phyloP scores from a whole-genome alignment of 2,888 invertebrate genomes.

The Drosophila maculinotata region DNA sequence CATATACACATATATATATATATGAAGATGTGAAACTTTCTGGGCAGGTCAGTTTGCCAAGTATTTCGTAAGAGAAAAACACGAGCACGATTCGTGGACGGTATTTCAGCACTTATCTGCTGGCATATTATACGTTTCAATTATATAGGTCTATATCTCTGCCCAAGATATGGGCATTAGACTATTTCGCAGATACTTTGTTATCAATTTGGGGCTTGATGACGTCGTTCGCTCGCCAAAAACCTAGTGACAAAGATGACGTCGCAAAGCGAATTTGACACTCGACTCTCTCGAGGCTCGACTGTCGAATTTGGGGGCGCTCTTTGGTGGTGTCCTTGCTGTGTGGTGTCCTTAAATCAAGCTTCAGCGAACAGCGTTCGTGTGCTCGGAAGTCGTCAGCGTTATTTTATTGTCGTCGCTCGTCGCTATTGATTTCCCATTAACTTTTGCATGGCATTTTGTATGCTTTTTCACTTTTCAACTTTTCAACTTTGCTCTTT shows the following conservation, averaged over 20 bases:
- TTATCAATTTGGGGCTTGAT: slow-evolving; percentile 33
- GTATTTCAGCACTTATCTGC: too few species aligned
- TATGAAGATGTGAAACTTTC: too few species aligned
- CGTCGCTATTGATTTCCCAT: slow-evolving; percentile 66
- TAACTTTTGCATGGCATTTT: slow-evolving; percentile 68
- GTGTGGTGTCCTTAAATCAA: slow-evolving; percentile 34
- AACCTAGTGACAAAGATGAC: too few species aligned
- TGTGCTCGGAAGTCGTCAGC: slow-evolving; percentile 27
- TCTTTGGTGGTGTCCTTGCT: slow-evolving; percentile 2
- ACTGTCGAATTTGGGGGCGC: too few species aligned
- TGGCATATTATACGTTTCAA: too few species aligned
- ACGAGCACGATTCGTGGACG: too few species aligned
- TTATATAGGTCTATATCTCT: slow-evolving; percentile 6
- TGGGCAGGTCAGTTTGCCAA: too few species aligned
- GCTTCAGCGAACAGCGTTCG: slow-evolving; percentile 15
- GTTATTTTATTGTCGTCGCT: slow-evolving; percentile 13
- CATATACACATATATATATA: too few species aligned
- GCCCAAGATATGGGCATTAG: slow-evolving; percentile 35
- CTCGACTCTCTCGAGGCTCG: too few species aligned
- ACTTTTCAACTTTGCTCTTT: slow-evolving; percentile 19
- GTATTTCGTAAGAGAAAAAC: too few species aligned
- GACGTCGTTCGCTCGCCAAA: slow-evolving; percentile 33
- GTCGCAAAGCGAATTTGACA: too few species aligned
- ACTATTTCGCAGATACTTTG: slow-evolving; percentile 25
- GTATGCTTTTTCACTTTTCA: too few species aligned